Evolutionary conservation across 2,113 vertebrate species (phyloP).

Genomic region (Eurystomus gularis): DNA sequence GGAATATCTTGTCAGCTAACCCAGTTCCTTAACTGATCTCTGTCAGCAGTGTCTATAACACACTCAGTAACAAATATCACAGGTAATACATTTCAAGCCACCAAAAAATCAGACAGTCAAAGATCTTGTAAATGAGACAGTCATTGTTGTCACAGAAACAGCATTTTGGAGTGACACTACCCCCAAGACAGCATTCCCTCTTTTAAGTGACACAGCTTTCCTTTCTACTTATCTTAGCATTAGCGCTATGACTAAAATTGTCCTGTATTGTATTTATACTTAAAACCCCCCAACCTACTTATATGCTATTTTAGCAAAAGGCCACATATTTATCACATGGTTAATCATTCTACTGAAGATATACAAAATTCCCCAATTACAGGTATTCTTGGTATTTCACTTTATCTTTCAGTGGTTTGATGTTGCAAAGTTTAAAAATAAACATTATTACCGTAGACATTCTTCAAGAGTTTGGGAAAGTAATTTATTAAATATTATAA

Average conservation of each 20-base stretch:
- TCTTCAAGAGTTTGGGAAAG: not conserved
- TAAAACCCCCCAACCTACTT: accelerated
- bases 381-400: not conserved
- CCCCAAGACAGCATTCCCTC: not conserved
- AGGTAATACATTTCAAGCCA: not conserved
- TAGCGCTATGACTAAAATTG: not conserved
- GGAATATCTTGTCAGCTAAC: not conserved
- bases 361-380: not conserved
- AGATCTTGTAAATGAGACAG: not conserved
- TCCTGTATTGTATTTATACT: not conserved
- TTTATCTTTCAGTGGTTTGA: not conserved
- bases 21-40: constrained; percentile 17
- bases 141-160: not conserved
- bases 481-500: not conserved
- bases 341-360: not conserved
- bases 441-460: not conserved
- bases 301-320: not conserved
- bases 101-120: not conserved
- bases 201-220: not conserved
- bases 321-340: not conserved
- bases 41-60: not conserved
- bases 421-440: not conserved
- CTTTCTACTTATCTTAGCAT: not conserved
- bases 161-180: not conserved
- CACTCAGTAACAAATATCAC: not conserved